phyloP scores from a whole-genome alignment of 1,140 invertebrate genomes.

The Ooceraea biroi region DNA sequence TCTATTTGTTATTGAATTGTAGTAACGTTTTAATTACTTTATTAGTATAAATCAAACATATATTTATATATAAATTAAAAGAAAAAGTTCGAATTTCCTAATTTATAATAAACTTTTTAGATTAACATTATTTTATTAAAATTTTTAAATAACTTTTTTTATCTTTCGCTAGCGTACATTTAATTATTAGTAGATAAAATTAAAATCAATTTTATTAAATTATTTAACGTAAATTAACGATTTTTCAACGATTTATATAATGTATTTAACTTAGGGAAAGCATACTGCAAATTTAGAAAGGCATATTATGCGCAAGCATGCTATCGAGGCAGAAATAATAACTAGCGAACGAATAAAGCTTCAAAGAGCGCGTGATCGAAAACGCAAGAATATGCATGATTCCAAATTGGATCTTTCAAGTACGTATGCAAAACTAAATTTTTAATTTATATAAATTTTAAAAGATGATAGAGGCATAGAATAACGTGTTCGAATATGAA shows the following conservation, averaged over 20 bases:
- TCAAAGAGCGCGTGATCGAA: conserved; percentile 1
- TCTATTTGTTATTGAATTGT: no score
- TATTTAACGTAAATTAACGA: no score
- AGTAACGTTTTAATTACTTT: no score
- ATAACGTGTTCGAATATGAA: no score
- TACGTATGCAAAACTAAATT: conserved; percentile 10
- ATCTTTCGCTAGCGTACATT: no score
- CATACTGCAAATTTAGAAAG: conserved; percentile 11
- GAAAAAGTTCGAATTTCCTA: conserved; percentile 1
- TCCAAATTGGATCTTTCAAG: not conserved
- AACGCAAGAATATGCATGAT: not conserved
- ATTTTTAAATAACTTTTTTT: no score
- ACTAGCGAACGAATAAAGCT: not conserved
- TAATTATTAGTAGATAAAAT: no score
- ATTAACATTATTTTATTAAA: no score
- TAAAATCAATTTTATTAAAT: no score
- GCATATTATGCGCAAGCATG: conserved; percentile 10
- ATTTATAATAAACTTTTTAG: conserved; percentile 12
- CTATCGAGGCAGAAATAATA: not conserved
- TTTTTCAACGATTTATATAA: no score
- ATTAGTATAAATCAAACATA: not conserved
- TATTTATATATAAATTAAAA: not conserved
- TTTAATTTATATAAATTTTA: conserved; percentile 6
- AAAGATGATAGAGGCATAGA: no score
- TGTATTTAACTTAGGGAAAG: conserved; percentile 3